These are phyloP conservation scores for Pristionchus exspectatus DNA, from an alignment of 2,888 invertebrate genomes.

Conservation along the genomic window DNA sequence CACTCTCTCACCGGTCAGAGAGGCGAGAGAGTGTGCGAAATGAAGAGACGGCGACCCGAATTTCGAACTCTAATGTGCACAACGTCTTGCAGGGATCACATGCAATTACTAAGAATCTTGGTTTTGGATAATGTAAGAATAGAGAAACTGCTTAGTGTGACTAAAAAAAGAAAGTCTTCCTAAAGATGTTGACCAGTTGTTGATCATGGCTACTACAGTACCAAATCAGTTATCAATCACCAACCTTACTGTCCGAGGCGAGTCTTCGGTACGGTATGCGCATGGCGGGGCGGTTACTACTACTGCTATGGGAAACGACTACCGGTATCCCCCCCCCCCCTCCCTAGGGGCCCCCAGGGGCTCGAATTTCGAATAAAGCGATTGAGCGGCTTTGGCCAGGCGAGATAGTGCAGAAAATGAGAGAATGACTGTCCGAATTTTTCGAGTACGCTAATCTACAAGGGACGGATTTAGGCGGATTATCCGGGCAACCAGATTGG, in stretches of 20 bases:
- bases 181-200: background rate
- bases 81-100: too few relatives aligned
- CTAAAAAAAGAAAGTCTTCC: too few relatives aligned
- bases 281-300: conserved; percentile 19
- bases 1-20: too few relatives aligned
- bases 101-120: too few relatives aligned
- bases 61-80: too few relatives aligned
- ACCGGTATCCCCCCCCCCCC: conserved; percentile 8
- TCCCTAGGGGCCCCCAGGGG: background rate
- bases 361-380: conserved; percentile 18
- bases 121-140: too few relatives aligned
- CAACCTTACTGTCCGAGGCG: conserved; percentile 29
- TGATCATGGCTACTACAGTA: background rate
- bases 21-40: too few relatives aligned
- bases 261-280: conserved; percentile 46
- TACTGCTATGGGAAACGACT: conserved; percentile 1
- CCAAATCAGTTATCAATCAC: background rate
- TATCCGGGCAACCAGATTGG: background rate
- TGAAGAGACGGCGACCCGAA: too few relatives aligned
- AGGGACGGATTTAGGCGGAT: conserved; percentile 6
- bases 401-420: background rate
- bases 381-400: background rate
- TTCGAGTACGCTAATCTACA: conserved; percentile 31
- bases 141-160: too few relatives aligned
- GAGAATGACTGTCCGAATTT: background rate